These are phyloP conservation scores for Neotoma lepida DNA, from an alignment of 2,113 vertebrate genomes.

Conservation along the genomic window DNA sequence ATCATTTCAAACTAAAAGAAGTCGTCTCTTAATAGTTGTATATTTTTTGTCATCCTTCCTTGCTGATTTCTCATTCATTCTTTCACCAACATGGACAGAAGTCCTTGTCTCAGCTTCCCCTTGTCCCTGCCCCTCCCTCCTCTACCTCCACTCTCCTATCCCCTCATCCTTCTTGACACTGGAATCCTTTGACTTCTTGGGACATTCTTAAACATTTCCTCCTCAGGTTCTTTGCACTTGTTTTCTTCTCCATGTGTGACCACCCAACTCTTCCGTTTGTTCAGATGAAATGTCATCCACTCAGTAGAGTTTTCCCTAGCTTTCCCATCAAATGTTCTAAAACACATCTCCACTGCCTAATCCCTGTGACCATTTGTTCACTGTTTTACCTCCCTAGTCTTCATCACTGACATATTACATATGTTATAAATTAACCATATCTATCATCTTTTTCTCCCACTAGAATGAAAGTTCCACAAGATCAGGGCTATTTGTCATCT, in stretches of 20 bases:
- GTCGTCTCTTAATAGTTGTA: not conserved
- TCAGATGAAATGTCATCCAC: slow-evolving; percentile 22
- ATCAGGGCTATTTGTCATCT: not conserved
- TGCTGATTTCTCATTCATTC: not conserved
- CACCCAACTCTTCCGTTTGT: not conserved
- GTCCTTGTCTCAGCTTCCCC: not conserved
- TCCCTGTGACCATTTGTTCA: not conserved
- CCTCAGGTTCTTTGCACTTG: not conserved
- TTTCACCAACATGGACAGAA: not conserved
- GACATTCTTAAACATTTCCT: not conserved
- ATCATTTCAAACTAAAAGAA: not conserved
- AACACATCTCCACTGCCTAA: not conserved
- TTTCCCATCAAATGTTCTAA: slow-evolving; percentile 4
- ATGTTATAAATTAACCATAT: not conserved
- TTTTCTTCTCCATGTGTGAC: not conserved
- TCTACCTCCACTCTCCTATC: not conserved
- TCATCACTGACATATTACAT: not conserved
- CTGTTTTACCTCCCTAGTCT: not conserved
- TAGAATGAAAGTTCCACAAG: not conserved
- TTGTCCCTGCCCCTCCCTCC: not conserved
- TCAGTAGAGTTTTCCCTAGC: not conserved
- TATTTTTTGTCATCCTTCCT: not conserved
- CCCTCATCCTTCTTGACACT: not conserved
- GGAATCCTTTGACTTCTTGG: slow-evolving; percentile 3
- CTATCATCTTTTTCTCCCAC: not conserved